phyloP scores from a whole-genome alignment of 2,888 invertebrate genomes.

The Pherbina coryleti region DNA sequence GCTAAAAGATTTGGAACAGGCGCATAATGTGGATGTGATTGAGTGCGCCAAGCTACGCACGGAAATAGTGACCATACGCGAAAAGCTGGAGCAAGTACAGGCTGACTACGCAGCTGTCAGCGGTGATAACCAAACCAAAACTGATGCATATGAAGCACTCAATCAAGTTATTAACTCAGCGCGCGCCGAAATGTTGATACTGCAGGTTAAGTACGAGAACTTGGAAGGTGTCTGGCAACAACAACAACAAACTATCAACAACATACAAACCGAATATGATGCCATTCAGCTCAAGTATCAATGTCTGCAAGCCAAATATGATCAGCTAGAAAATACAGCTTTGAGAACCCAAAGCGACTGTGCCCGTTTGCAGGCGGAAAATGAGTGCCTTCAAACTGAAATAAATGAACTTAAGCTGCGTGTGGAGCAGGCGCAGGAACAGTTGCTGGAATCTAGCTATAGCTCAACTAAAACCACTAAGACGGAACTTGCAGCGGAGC shows the following conservation, averaged over 20 bases:
- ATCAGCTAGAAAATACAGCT: conserved; percentile 49
- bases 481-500: conserved; percentile 47
- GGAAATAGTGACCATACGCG: conserved; percentile 51
- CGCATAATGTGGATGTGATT: conserved; percentile 39
- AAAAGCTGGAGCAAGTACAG: conserved; percentile 54
- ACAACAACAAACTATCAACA: conserved; percentile 50
- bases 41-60: conserved; percentile 55
- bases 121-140: conserved; percentile 50
- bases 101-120: conserved; percentile 48
- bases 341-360: conserved; percentile 51
- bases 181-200: conserved; percentile 50
- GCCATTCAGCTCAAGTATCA: conserved; percentile 57
- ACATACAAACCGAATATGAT: conserved; percentile 56
- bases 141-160: conserved; percentile 54
- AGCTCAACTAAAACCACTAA: conserved; percentile 23
- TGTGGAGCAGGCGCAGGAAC: conserved; percentile 55
- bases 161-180: conserved; percentile 50
- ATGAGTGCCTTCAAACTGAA: conserved; percentile 55
- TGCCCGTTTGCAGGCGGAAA: conserved; percentile 55
- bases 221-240: conserved; percentile 53
- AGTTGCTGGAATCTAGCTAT: conserved; percentile 46
- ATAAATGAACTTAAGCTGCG: conserved; percentile 54
- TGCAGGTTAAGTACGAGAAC: conserved; percentile 56
- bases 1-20: conserved; percentile 43
- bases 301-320: conserved; percentile 56